Percentiles rank a stretch among this genome's conserved stretches.
These are phyloP conservation scores for Ochotona princeps DNA, from an alignment of 2,113 vertebrate genomes.

Conservation along the genomic window DNA sequence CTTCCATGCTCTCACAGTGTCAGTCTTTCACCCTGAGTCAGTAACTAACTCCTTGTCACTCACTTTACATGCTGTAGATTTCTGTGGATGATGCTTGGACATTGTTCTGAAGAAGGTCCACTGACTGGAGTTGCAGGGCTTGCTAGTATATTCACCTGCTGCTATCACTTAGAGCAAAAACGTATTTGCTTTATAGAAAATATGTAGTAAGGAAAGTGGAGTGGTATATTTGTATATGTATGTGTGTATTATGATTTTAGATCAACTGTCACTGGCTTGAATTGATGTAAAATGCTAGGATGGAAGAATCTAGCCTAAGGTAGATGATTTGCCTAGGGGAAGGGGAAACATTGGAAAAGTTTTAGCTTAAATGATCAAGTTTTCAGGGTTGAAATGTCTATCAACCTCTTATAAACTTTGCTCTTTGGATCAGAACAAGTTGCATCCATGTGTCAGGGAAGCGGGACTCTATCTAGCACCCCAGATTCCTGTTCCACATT, in stretches of 20 bases:
- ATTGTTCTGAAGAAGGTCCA: neutral
- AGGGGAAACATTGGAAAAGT: neutral
- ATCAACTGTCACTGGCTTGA: neutral
- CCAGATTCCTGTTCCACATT: neutral
- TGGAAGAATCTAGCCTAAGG: conserved; percentile 13
- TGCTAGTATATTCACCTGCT: neutral
- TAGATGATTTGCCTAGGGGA: neutral
- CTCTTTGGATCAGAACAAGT: conserved; percentile 18
- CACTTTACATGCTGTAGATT: neutral
- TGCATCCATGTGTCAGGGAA: neutral
- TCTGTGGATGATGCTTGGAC: neutral
- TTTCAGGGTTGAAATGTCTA: neutral
- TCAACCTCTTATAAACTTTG: neutral
- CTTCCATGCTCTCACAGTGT: neutral
- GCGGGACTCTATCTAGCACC: neutral
- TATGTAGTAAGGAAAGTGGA: neutral
- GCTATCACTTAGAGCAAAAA: conserved; percentile 17
- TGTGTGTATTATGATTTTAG: neutral
- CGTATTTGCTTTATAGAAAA: conserved; percentile 4
- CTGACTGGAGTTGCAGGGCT: neutral
- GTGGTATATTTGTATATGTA: neutral
- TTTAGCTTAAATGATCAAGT: neutral
- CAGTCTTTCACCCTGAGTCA: neutral
- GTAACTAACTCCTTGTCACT: neutral
- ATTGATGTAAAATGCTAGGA: neutral